Evolutionary conservation across 2,113 vertebrate genomes (phyloP).

Genomic region (Mixornis gularis): DNA sequence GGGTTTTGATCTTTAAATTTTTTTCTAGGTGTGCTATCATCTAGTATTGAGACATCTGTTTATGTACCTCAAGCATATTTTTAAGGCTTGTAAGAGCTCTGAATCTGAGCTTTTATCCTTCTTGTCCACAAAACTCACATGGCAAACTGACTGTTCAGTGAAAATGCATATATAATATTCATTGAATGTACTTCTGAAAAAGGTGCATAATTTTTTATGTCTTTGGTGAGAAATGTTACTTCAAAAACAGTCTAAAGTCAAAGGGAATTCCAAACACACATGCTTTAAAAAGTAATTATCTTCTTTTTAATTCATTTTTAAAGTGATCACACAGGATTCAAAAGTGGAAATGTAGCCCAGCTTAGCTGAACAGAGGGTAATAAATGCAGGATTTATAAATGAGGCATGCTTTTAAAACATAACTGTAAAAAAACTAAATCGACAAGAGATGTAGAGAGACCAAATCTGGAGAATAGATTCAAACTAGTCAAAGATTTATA

Average conservation of each 20-base stretch:
- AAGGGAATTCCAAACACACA: conserved; percentile 11
- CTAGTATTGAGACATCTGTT: not conserved
- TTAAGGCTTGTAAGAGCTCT: not conserved
- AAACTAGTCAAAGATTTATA: not conserved
- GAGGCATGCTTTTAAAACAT: conserved; percentile 26
- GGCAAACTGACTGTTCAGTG: not conserved
- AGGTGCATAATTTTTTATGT: conserved; percentile 29
- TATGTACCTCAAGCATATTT: not conserved
- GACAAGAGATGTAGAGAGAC: not conserved
- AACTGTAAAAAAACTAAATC: not conserved
- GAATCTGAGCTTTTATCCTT: conserved; percentile 37
- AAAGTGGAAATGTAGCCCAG: not conserved
- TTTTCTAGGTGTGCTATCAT: not conserved
- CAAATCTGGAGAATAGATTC: not conserved
- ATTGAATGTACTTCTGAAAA: conserved; percentile 45
- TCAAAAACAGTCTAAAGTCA: conserved; percentile 44
- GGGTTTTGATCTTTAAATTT: not conserved
- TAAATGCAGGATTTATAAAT: conserved; percentile 43
- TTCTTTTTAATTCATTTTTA: conserved; percentile 42
- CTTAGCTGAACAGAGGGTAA: not conserved
- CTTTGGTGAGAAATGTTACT: not conserved
- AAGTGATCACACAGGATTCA: not conserved
- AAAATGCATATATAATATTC: conserved; percentile 30
- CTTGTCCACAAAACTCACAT: not conserved
- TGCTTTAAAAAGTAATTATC: conserved; percentile 35